Evolutionary conservation across 2,888 invertebrate species (phyloP).

Genomic region (Temnothorax unifasciatus): DNA sequence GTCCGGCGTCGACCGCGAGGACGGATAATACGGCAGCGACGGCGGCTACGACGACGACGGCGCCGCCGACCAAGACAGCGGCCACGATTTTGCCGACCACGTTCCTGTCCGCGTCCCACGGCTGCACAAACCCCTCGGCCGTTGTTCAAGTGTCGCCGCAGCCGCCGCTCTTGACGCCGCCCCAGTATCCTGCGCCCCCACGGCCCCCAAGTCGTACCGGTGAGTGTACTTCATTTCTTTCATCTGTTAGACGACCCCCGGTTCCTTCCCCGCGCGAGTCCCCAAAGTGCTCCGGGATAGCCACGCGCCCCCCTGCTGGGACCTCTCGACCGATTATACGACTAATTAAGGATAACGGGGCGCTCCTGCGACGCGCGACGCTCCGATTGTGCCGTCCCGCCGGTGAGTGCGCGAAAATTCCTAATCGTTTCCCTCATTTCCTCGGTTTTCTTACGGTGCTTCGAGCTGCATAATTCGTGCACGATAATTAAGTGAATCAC

Average conservation of each 20-base stretch:
- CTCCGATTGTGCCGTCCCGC: too few relatives aligned
- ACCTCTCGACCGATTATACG: too few relatives aligned
- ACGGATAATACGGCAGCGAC: slow-evolving; percentile 63
- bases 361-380: too few relatives aligned
- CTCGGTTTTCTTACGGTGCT: slow-evolving; percentile 3
- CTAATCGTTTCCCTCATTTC: not conserved
- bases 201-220: slow-evolving; percentile 86
- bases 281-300: too few relatives aligned
- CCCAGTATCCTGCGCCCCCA: slow-evolving; percentile 85
- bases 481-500: not conserved
- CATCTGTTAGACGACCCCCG: too few relatives aligned
- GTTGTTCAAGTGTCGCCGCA: slow-evolving; percentile 72
- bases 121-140: slow-evolving; percentile 74
- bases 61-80: slow-evolving; percentile 62
- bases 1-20: slow-evolving; percentile 63
- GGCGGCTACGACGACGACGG: slow-evolving; percentile 72
- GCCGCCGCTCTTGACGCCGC: slow-evolving; percentile 83
- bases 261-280: too few relatives aligned
- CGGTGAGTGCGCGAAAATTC: not conserved
- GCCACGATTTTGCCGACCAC: slow-evolving; percentile 37
- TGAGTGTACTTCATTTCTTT: slow-evolving; percentile 68
- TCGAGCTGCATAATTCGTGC: not conserved
- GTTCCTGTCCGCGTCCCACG: slow-evolving; percentile 55
- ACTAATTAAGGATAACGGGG: not conserved
- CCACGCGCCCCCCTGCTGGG: too few relatives aligned